Base-by-base conservation (phyloP, 1,140 invertebrate genomes). In the Coelopa frigida region DNA sequence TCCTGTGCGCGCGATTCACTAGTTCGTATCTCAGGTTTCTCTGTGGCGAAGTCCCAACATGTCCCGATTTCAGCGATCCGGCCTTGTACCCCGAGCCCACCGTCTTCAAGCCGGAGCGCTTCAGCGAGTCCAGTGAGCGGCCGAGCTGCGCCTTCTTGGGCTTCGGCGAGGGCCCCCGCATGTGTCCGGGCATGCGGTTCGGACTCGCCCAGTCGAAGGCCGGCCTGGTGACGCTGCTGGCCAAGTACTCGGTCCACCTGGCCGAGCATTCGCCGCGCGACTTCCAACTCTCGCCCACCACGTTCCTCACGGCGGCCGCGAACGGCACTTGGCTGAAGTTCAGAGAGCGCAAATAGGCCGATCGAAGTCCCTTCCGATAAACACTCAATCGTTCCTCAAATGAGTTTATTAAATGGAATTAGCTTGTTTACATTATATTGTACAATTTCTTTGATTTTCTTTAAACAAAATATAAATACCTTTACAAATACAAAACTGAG, bases 91-190 rank as follows among this genome's bases (percentile, higher is more conserved):
- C 73, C 0, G 62, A 80, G 12, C 80, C 81, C 0, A 51, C 74
- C 6, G 54, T 59, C 7, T 82, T 81, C 52, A 67, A 72, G 50
- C 80, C 81, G 0, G 78, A 83, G 37, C 63, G 81, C 43, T 84
- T 82, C 48, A 60, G 66, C 29, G 57, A 70, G 1, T 74, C 78
- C 41, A 65, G 70, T 35, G 56, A 70, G 4, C 63, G 64, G 23
- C 56, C 62, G 7, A 31, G 63, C 0, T 77, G 78, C 57, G 39
- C 72, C 3, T 86, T 76, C 59, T 58, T 87, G 27, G 78, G 84
- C 5, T 89, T 88, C 58, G 83, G 83, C 1, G 78, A 78, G 29
- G 84, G 84, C 4, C 77, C 79, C 0, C 75, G 84, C 31, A 83
- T 82, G 66, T 86, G 84, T 60, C 83, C 85, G 50, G 85, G 83